phyloP scores from a whole-genome alignment of 2,797 vertebrate genomes.

The Lutjanus campechanus region DNA sequence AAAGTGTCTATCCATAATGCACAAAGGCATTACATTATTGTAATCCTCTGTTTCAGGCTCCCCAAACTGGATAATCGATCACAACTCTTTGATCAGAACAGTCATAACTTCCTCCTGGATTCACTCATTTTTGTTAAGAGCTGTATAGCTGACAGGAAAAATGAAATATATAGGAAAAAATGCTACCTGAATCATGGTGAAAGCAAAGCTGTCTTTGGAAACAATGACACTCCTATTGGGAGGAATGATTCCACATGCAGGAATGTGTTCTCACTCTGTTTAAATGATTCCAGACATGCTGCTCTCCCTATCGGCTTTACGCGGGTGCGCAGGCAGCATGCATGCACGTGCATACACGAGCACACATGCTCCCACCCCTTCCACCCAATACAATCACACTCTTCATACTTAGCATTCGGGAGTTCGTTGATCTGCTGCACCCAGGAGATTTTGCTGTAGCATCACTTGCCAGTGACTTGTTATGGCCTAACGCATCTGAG shows the following conservation, averaged over 20 bases:
- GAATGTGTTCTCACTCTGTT: conserved; percentile 76
- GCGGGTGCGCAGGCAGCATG: conserved; percentile 37
- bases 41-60: conserved; percentile 8
- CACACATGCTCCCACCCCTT: neutral
- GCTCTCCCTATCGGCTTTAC: conserved; percentile 68
- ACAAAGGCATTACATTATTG: neutral
- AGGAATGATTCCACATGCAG: conserved; percentile 80
- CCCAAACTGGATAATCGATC: conserved; percentile 26
- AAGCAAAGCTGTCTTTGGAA: conserved; percentile 79
- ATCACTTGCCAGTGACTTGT: conserved; percentile 63
- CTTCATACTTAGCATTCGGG: neutral
- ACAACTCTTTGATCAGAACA: conserved; percentile 7
- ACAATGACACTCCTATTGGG: conserved; percentile 81
- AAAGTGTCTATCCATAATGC: neutral
- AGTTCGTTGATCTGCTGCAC: conserved; percentile 36
- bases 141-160: conserved; percentile 60
- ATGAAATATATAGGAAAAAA: conserved; percentile 69
- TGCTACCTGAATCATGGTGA: conserved; percentile 76
- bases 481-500: conserved; percentile 32
- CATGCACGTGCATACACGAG: conserved; percentile 13
- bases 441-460: conserved; percentile 28
- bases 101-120: conserved; percentile 29
- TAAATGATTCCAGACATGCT: conserved; percentile 85
- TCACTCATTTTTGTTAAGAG: conserved; percentile 35
- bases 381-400: conserved; percentile 11